Evolutionary conservation across 2,888 invertebrate genomes (phyloP), one percentile per base, ranked within the genome.

Genomic region (Cerastis rubricosa): DNA sequence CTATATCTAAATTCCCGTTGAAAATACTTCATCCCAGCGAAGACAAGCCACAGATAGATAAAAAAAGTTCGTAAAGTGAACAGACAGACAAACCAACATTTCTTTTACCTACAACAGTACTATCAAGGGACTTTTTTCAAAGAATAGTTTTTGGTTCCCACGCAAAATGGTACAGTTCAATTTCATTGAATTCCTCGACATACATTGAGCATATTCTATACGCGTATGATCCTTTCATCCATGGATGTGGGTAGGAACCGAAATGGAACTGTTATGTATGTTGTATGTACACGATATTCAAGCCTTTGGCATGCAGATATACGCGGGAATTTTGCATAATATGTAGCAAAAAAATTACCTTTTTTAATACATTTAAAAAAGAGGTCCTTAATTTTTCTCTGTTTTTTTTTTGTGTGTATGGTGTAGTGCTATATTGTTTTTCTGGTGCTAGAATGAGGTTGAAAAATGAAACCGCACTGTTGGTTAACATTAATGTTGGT

Each of bases 231-330:
- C 61, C 43, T 77, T 77, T 49, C 66, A 83, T 45, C 43, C 47
- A 29, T 49, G 35, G 8, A 14, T 43, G 25, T 66, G 14, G 9
- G 51, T 35, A 57, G n/a, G 5, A 51, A 82, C 47, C 9, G 11
- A 61, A 76, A 66, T 70, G 70, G 43, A 64, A 67, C 17, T 22
- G 9, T 8, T 72, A 35, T 12, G 12, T 64, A 40, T 67, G 43
- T 79, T 76, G 40, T 49, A 68, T 76, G 40, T 49, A 64, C 43
- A 59, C 68, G 57, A 68, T 81, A 81, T 81, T 75, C 35, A 68
- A 76, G 76, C 82, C 63, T 76, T 79, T 82, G 82, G 35, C 11
- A 81, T 82, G 82, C 57, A 68, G 76, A 81, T 76, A 64, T 47
- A 14, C 64, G 57, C 17, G 67, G 22, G 25, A 2, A 12, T 45